phyloP scores from a whole-genome alignment of 2,888 invertebrate species.

The Silvanus unidentatus region DNA sequence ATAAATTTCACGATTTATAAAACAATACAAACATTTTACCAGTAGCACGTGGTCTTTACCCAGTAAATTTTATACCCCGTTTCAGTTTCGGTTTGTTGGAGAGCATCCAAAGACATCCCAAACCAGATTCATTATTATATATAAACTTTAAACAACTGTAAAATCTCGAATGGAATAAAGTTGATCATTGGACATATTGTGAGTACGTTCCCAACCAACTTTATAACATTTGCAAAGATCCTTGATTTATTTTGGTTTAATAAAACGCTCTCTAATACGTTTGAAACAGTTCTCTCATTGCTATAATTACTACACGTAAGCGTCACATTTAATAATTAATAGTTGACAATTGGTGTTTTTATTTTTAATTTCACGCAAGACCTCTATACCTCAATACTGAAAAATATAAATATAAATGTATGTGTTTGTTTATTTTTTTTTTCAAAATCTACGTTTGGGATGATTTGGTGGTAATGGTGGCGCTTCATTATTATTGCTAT shows the following conservation, averaged over 20 bases:
- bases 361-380: no score
- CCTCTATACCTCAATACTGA: no score
- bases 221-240: not conserved
- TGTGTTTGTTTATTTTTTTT: not conserved
- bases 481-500: conserved; percentile 9
- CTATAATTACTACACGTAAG: no score
- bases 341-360: no score
- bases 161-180: conserved; percentile 18
- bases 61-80: conserved; percentile 38
- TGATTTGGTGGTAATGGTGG: conserved; percentile 34
- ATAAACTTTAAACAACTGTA: conserved; percentile 41
- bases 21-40: conserved; percentile 29
- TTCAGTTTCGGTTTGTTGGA: conserved; percentile 39
- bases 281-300: no score
- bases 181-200: conserved; percentile 1
- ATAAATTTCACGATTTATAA: conserved; percentile 7
- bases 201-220: not conserved
- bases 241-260: not conserved
- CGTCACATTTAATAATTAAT: no score
- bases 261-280: not conserved
- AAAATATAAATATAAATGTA: no score
- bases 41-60: conserved; percentile 25
- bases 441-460: conserved; percentile 11
- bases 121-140: conserved; percentile 28
- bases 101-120: conserved; percentile 26